These are phyloP conservation scores for Parnassius smintheus DNA, from an alignment of 2,888 invertebrate species.

Conservation along the genomic window DNA sequence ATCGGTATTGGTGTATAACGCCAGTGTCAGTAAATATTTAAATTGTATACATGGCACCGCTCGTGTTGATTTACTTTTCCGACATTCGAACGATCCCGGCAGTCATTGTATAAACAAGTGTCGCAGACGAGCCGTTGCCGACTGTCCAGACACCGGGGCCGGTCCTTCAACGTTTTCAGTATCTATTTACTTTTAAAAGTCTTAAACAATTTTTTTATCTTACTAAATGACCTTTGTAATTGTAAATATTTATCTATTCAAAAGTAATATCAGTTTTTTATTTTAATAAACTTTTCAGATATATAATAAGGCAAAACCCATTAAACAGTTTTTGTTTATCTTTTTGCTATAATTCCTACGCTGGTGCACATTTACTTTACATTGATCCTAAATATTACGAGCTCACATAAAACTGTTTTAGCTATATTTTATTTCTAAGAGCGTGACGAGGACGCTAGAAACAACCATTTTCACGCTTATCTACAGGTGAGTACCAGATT, in stretches of 20 bases:
- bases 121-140: not conserved
- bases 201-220: too few relatives aligned
- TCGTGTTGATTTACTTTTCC: not conserved
- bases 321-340: too few relatives aligned
- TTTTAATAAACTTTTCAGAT: too few relatives aligned
- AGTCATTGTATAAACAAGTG: not conserved
- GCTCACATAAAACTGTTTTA: slow-evolving; percentile 4
- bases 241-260: too few relatives aligned
- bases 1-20: not conserved
- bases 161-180: not conserved
- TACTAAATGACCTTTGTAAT: too few relatives aligned
- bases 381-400: not conserved
- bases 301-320: too few relatives aligned
- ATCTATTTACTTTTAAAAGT: too few relatives aligned
- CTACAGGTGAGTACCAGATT: slow-evolving; percentile 22
- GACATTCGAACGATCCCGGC: not conserved
- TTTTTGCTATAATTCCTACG: not conserved
- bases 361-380: not conserved
- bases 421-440: slow-evolving; percentile 12
- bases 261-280: too few relatives aligned
- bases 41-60: not conserved
- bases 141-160: not conserved
- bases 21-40: not conserved
- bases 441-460: slow-evolving; percentile 6
- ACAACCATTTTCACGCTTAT: slow-evolving; percentile 24